A percentile compares a stretch with the other conserved stretches of the same genome.
These are phyloP conservation scores for Scaptomyza tumidula DNA, from an alignment of 2,888 invertebrate species.

Conservation along the genomic window DNA sequence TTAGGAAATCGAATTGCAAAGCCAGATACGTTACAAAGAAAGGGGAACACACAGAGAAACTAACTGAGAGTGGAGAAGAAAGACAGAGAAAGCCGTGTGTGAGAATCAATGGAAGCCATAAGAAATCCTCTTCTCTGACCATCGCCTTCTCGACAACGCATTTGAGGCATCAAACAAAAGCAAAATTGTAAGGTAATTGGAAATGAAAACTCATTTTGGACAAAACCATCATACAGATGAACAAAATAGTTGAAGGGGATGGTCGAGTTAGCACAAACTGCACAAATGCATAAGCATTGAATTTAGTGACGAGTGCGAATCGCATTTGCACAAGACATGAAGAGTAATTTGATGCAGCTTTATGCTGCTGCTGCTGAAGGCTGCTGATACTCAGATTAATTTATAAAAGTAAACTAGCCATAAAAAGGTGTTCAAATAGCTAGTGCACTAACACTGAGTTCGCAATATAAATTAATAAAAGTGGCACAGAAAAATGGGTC, in stretches of 20 bases:
- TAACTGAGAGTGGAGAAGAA: neutral
- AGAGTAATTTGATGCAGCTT: conserved; percentile 39
- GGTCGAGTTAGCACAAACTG: conserved; percentile 14
- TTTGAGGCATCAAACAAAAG: conserved; percentile 57
- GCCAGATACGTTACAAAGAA: conserved; percentile 26
- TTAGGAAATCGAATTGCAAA: conserved; percentile 77
- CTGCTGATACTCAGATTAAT: neutral
- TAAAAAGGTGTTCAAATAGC: neutral
- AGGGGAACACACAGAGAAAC: neutral
- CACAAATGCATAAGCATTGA: conserved; percentile 32
- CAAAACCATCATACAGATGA: conserved; percentile 42
- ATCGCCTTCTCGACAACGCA: conserved; percentile 29
- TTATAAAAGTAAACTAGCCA: neutral
- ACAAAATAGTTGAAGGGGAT: too few relatives aligned
- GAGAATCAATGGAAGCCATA: conserved; percentile 3
- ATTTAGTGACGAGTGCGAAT: conserved; percentile 6
- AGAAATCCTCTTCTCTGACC: conserved; percentile 20
- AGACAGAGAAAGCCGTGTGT: conserved; percentile 14
- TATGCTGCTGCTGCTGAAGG: conserved; percentile 12
- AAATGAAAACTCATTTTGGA: conserved; percentile 77
- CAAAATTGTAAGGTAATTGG: conserved; percentile 78
- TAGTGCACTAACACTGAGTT: neutral
- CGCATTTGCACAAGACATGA: conserved; percentile 27
- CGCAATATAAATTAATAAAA: too few relatives aligned
- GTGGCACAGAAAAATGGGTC: too few relatives aligned